Base-by-base conservation (phyloP, 1,140 invertebrate genomes). In the Drosophila azteca region DNA sequence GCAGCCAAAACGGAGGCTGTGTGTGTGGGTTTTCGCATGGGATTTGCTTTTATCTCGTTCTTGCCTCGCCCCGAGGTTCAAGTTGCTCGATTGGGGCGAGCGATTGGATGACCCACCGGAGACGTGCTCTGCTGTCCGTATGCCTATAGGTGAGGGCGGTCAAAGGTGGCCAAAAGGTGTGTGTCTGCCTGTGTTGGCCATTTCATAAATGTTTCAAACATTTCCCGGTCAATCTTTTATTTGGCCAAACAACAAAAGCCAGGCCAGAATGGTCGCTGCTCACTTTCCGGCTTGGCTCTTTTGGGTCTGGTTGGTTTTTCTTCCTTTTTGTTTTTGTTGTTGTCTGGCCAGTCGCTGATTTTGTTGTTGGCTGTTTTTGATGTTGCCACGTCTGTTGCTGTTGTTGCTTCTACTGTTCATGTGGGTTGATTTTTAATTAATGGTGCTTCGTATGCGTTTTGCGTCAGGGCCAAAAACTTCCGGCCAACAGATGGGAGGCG, bases 351-450 rank as follows among this genome's bases (percentile, higher is more conserved):
- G 39, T 64, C 52, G 44, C 15, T 59, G 41, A 54, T 52, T 53
- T 65, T 62, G 59, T 22, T 52, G 35, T 67, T 58, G 61, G 29
- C 61, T 79, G 77, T 61, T 79, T 65, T 70, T 79, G 68, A 73
- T 69, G 76, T 60, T 74, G 41, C 55, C 63, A 53, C 51, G 75
- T 51, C 45, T 64, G 75, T 66, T 53, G 20, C 13, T 50, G 31
- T 41, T 46, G 51, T 35, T 58, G 54, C 44, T 54, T 20, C 44
- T 57, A 55, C 53, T 80, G 71, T 79, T 64, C 72, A 51, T 82
- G 74, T 83, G 72, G 75, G 79, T 64, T 66, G 79, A 83, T 78
- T 83, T 78, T 75, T 78, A 83, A 83, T 83, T 83, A 79, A 83
- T 83, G 75, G 71, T 76, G 80, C 75, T 83, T 83, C 60, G 66